Evolutionary conservation across 2,113 vertebrate genomes (phyloP).

Genomic region (Notarius quadriscutis): DNA sequence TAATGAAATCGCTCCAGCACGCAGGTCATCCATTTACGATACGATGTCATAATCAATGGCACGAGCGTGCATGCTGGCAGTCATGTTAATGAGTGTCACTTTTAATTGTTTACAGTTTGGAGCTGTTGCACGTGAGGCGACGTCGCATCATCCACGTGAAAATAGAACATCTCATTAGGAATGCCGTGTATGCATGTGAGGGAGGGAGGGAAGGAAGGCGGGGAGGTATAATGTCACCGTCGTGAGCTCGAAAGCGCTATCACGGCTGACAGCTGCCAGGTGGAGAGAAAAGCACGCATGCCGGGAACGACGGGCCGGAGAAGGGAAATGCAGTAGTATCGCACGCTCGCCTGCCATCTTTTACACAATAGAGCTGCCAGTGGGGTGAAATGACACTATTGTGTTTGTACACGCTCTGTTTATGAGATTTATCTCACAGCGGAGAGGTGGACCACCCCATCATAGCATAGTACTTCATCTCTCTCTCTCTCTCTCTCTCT

Average conservation of each 20-base stretch:
- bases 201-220: not conserved
- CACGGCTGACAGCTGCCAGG: slow-evolving; percentile 83
- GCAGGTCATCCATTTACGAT: slow-evolving; percentile 84
- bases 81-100: slow-evolving; percentile 93
- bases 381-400: slow-evolving; percentile 75
- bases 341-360: slow-evolving; percentile 73
- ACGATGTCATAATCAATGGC: slow-evolving; percentile 88
- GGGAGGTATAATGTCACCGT: slow-evolving; percentile 72
- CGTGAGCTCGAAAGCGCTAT: slow-evolving; percentile 68
- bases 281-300: slow-evolving; percentile 58
- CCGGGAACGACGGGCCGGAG: slow-evolving; percentile 72
- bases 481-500: slow-evolving; percentile 27
- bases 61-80: slow-evolving; percentile 68
- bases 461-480: slow-evolving; percentile 18
- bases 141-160: slow-evolving; percentile 87
- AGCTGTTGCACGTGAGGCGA: slow-evolving; percentile 82
- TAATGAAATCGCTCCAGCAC: slow-evolving; percentile 79
- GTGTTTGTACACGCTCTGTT: slow-evolving; percentile 74
- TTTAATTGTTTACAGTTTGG: slow-evolving; percentile 96
- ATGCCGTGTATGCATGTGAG: slow-evolving; percentile 74
- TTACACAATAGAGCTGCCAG: slow-evolving; percentile 75
- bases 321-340: slow-evolving; percentile 66
- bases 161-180: slow-evolving; percentile 93
- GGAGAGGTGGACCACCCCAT: slow-evolving; percentile 45
- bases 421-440: slow-evolving; percentile 70